Evolutionary conservation across 2,113 vertebrate species (phyloP), one percentile per base, ranked within the genome.

Genomic region (Atrichornis clamosus): DNA sequence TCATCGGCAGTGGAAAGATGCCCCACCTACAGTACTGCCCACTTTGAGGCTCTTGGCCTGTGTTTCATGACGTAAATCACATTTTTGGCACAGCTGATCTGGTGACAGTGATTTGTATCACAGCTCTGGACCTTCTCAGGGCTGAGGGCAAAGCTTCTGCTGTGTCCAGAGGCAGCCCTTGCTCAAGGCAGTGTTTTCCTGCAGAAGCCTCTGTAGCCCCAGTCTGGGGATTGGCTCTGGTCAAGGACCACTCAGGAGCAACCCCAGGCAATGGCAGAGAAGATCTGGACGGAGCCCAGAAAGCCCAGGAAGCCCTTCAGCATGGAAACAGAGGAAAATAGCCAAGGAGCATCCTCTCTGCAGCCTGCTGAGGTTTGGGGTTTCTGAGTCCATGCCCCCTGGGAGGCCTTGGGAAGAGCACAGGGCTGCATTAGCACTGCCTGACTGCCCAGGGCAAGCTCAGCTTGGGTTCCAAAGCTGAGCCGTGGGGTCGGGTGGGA

Each of bases 11-110:
- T 47, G 27, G 30, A 17, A 83, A n/a, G 59, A 22, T 17, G 35
- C 19, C 26, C 35, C 73, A n/a, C 50, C 27, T 13, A 3, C 19
- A 74, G 9, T 6, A 10, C 11, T 52, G 16, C 27, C 79, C 41
- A 5, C 15, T 28, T 33, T 5, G 6, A 79, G 32, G 76, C 18
- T 76, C 39, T 32, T 44, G 4, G 21, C 37, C 9, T 3, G 13
- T 53, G 4, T 0, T 2, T 11, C 1, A 0, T 55, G 55, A 2
- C 19, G 10, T 53, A 58, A 87, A 82, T 50, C 20, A 4, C 2
- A 0, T 3, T 32, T 80, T 32, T 58, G 11, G 56, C 64, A 59
- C 15, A 12, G 50, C 15, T 81, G 24, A 56, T 8, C 15, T 37
- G 77, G 24, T 20, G 41, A 22, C 10, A 7, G 0, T 3, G 50